Evolutionary conservation across 2,888 invertebrate species (phyloP).

Genomic region (Biston stratarius): DNA sequence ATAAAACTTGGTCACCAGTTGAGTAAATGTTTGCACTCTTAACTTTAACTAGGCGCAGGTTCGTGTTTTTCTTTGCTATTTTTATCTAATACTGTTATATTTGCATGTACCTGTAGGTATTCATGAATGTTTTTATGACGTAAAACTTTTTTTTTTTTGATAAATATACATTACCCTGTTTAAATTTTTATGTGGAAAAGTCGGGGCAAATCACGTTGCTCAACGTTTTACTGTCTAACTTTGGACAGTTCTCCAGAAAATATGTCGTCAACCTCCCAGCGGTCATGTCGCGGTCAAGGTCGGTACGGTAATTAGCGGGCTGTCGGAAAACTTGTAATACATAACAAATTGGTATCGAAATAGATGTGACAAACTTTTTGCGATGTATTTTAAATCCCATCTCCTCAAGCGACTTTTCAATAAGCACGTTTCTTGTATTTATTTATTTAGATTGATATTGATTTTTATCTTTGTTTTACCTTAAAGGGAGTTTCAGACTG

Average conservation of each 20-base stretch:
- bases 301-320: constrained; percentile 24
- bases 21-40: background rate
- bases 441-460: background rate
- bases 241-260: constrained; percentile 10
- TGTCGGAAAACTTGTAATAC: constrained; percentile 25
- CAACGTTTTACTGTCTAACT: background rate
- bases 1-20: background rate
- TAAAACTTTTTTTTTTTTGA: too few species aligned
- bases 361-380: constrained; percentile 22
- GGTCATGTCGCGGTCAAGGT: constrained; percentile 43
- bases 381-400: background rate
- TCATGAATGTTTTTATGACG: too few species aligned
- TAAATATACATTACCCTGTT: too few species aligned
- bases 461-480: too few species aligned
- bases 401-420: background rate
- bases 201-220: background rate
- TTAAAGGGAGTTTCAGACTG: too few species aligned
- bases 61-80: background rate
- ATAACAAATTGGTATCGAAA: constrained; percentile 22
- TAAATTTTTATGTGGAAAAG: too few species aligned
- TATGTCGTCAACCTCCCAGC: constrained; percentile 1
- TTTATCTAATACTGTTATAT: background rate
- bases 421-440: background rate
- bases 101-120: too few species aligned
- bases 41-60: too few species aligned